Evolutionary conservation across 2,888 invertebrate species (phyloP).

Genomic region (Torymus auratus): DNA sequence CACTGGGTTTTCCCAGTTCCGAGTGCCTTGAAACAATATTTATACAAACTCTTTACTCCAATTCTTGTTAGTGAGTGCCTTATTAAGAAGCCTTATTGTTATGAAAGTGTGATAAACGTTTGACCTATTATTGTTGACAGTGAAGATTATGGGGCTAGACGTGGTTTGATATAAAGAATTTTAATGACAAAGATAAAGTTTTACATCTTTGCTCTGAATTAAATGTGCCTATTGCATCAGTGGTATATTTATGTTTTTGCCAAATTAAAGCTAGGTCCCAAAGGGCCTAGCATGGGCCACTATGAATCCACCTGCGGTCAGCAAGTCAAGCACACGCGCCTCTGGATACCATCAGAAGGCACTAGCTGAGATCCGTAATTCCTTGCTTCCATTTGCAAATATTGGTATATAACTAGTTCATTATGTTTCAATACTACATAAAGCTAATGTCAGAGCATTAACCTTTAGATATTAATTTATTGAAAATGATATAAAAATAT

Average conservation of each 20-base stretch:
- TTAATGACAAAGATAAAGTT: constrained; percentile 35
- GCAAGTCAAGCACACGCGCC: constrained; percentile 83
- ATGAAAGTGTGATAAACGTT: background rate
- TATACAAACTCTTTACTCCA: constrained; percentile 32
- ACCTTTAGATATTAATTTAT: too few species aligned
- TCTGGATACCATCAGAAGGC: constrained; percentile 92
- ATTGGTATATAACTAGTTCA: constrained; percentile 71
- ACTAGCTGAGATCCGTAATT: constrained; percentile 90
- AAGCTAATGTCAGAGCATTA: too few species aligned
- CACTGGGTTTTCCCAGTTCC: constrained; percentile 21
- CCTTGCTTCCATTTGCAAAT: constrained; percentile 88
- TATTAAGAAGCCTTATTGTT: constrained; percentile 22
- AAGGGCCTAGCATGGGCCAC: constrained; percentile 77
- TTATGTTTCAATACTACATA: background rate
- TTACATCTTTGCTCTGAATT: constrained; percentile 39
- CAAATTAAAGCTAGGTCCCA: constrained; percentile 75
- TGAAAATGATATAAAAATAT: too few species aligned
- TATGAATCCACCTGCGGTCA: constrained; percentile 79
- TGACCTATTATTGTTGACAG: constrained; percentile 11
- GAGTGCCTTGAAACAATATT: constrained; percentile 37
- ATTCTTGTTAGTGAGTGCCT: constrained; percentile 41
- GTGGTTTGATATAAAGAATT: constrained; percentile 26
- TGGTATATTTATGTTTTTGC: constrained; percentile 70
- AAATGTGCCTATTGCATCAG: constrained; percentile 57
- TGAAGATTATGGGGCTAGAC: constrained; percentile 11